phyloP scores from a whole-genome alignment of 2,797 vertebrate species.

The Delichon dasypus region DNA sequence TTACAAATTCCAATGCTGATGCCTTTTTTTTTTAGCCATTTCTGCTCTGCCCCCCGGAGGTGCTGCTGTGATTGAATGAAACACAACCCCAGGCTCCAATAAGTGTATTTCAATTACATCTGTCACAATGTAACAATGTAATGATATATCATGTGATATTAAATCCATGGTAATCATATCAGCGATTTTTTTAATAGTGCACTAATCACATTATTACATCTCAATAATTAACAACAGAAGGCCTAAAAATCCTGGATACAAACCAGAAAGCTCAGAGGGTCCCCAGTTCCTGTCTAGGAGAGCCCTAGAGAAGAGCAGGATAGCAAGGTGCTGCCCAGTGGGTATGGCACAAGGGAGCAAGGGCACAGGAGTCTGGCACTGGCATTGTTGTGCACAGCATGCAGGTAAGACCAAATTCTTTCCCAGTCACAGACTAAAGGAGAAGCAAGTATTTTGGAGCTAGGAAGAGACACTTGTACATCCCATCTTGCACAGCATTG shows the following conservation, averaged over 20 bases:
- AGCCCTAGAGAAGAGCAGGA: background rate
- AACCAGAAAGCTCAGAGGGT: constrained; percentile 52
- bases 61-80: constrained; percentile 90
- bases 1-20: constrained; percentile 73
- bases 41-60: constrained; percentile 76
- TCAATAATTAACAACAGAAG: constrained; percentile 83
- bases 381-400: background rate
- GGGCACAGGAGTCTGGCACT: background rate
- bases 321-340: background rate
- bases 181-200: constrained; percentile 83
- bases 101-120: constrained; percentile 99
- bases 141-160: constrained; percentile 99
- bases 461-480: background rate
- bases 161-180: constrained; percentile 96
- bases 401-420: background rate
- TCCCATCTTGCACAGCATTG: background rate
- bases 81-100: constrained; percentile 92
- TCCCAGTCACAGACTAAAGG: background rate
- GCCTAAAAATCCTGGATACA: constrained; percentile 71
- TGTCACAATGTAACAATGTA: constrained; percentile 95
- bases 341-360: background rate
- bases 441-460: background rate
- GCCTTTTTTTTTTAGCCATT: constrained; percentile 77
- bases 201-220: constrained; percentile 84
- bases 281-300: background rate